These are phyloP conservation scores for Calephelis nemesis DNA, from an alignment of 1,140 invertebrate genomes.

Conservation along the genomic window DNA sequence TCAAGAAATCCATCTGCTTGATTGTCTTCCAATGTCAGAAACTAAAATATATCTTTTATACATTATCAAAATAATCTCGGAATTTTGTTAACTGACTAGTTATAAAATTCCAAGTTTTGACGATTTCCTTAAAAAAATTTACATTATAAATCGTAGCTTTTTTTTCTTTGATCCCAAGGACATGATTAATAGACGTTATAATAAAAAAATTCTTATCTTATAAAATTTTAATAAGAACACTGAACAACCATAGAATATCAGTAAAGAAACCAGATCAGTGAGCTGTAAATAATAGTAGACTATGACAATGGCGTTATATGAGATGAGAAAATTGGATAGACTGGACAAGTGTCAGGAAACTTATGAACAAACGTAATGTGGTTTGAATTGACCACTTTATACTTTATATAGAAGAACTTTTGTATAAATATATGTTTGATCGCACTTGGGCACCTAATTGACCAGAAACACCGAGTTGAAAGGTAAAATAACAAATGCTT, in stretches of 20 bases:
- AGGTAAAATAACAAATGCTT: too few relatives aligned
- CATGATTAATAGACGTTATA: neutral
- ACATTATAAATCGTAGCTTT: neutral
- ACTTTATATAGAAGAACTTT: constrained; percentile 28
- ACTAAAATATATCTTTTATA: too few relatives aligned
- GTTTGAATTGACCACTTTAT: constrained; percentile 15
- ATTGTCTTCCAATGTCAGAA: too few relatives aligned
- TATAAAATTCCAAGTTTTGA: too few relatives aligned
- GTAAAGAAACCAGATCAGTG: constrained; percentile 25
- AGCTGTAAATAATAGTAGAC: constrained; percentile 38
- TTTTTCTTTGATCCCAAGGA: neutral
- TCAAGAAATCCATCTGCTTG: too few relatives aligned
- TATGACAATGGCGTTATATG: constrained; percentile 26
- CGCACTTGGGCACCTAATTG: neutral
- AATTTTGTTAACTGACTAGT: too few relatives aligned
- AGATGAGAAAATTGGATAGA: neutral
- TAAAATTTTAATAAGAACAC: neutral
- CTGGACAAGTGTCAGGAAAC: too few relatives aligned
- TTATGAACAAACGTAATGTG: too few relatives aligned
- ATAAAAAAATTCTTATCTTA: too few relatives aligned
- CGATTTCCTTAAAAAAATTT: too few relatives aligned
- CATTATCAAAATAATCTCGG: too few relatives aligned
- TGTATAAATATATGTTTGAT: constrained; percentile 21
- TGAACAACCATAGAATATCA: neutral
- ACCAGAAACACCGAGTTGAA: too few relatives aligned